phyloP scores from a whole-genome alignment of 2,797 vertebrate species.

The Prionace glauca region DNA sequence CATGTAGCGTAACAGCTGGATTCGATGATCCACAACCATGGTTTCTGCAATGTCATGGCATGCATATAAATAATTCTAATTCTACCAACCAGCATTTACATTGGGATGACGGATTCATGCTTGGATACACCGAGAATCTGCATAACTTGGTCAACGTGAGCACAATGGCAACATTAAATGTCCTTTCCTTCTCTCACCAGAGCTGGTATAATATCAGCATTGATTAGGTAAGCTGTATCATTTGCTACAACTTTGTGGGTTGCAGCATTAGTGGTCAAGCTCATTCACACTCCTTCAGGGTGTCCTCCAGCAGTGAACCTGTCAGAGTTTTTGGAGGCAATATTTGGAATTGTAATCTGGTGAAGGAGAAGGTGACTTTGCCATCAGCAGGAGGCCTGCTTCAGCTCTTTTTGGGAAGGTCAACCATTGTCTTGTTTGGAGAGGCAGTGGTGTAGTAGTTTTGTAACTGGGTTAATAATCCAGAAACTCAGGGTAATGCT shows the following conservation, averaged over 20 bases:
- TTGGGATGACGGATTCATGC: neutral
- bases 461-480: too few relatives aligned
- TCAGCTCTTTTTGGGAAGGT: neutral
- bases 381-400: neutral
- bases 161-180: neutral
- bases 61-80: neutral
- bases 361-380: neutral
- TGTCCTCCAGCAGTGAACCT: neutral
- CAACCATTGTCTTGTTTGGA: too few relatives aligned
- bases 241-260: neutral
- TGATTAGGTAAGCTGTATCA: neutral
- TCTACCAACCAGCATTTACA: neutral
- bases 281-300: too few relatives aligned
- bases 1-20: neutral
- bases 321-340: neutral
- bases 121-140: neutral
- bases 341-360: too few relatives aligned
- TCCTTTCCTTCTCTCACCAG: neutral
- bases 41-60: neutral
- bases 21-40: neutral
- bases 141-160: neutral
- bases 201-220: neutral
- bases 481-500: too few relatives aligned
- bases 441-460: too few relatives aligned
- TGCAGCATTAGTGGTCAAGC: neutral